Evolutionary conservation across 2,113 vertebrate genomes (phyloP), one percentile per base, ranked within the genome.

Genomic region (Mionectes macconnelli): DNA sequence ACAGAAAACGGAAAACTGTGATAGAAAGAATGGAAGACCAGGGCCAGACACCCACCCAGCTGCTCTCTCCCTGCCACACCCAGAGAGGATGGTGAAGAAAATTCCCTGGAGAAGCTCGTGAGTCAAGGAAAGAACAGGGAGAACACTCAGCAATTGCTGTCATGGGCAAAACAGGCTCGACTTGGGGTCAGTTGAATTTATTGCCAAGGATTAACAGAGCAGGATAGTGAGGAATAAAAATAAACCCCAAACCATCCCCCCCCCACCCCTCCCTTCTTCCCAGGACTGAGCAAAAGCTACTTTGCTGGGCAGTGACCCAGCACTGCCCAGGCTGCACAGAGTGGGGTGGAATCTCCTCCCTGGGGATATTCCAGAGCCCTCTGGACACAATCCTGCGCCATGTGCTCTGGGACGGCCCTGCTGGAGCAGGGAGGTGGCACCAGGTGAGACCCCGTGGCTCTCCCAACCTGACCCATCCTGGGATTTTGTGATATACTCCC

Each of bases 381-480:
- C 9, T n/a, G n/a, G 28, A 21, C 33, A 55, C 45, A 39, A 0
- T 1, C 3, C 44, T 37, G 44, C 25, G 37, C 69, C 28, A 14
- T 55, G 22, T 18, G 30, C 53, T 57, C 44, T 53, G n/a, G 39
- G 47, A 14, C 40, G 20, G 56, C 47, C 47, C 56, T 78, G 39
- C 45, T 69, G 64, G 55, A 62, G 55, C 47, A 39, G 14, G 4
- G 28, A 53, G n/a, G 47, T 30, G 15, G 23, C 14, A 33, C 18
- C 27, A 33, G 12, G 6, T 7, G 33, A 33, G 55, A 14, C 56
- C 6, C n/a, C 24, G 56, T 24, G 33, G 21, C 21, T 21, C n/a
- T 59, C 9, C 56, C 56, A 59, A 8, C 56, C 64, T 60, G 39
- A 69, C 6, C 33, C 33, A 49, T 12, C 23, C 22, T 49, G 47